Conservation (phyloP, 2,888 invertebrate species). For the Callimorpha dominula region DNA sequence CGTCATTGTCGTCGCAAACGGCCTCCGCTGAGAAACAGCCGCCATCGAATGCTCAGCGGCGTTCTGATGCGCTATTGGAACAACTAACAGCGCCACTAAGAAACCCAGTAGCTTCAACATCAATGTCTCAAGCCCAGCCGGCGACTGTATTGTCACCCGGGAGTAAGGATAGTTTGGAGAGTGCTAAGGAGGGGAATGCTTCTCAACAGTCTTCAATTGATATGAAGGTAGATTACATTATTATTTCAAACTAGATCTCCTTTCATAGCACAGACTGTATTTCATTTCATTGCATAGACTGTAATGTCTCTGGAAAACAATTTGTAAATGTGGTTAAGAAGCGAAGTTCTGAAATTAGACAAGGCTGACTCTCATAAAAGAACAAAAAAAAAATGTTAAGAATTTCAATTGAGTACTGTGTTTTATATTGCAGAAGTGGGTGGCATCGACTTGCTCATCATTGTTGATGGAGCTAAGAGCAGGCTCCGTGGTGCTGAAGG, state of each 20-base stretch:
- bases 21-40: constrained; percentile 74
- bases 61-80: constrained; percentile 80
- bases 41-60: constrained; percentile 75
- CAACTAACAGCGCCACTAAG: constrained; percentile 79
- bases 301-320: no score
- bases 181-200: constrained; percentile 69
- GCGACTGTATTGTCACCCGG: constrained; percentile 66
- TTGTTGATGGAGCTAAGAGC: constrained; percentile 93
- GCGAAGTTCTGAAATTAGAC: background rate
- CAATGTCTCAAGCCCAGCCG: constrained; percentile 60
- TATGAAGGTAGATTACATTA: constrained; percentile 69
- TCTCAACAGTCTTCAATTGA: constrained; percentile 73
- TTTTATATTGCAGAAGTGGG: constrained; percentile 88
- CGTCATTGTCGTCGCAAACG: constrained; percentile 76
- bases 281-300: background rate
- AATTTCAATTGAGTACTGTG: background rate
- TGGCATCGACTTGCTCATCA: constrained; percentile 92
- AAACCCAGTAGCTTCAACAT: constrained; percentile 68
- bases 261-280: no score
- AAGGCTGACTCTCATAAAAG: background rate
- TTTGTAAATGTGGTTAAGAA: no score
- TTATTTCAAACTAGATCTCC: background rate
- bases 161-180: constrained; percentile 77
- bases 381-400: background rate
- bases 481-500: constrained; percentile 92